phyloP scores from a whole-genome alignment of 2,113 vertebrate species.

The Acanthochromis polyacanthus region DNA sequence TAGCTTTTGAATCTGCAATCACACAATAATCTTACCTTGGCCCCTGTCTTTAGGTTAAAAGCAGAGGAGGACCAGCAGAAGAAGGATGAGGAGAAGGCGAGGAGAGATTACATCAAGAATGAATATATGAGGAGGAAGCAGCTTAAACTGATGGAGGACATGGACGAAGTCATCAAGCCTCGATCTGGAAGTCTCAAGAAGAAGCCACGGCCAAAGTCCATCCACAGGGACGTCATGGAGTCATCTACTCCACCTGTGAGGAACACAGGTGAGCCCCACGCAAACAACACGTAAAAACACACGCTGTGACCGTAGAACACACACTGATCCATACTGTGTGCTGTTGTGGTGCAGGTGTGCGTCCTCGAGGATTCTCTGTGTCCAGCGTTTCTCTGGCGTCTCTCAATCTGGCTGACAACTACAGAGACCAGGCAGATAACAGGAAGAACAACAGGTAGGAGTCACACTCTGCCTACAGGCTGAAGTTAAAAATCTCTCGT shows the following conservation, averaged over 20 bases:
- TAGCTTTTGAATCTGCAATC: neutral
- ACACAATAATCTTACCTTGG: neutral
- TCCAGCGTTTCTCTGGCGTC: slow-evolving; percentile 97
- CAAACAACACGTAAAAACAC: neutral
- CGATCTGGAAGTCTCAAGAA: slow-evolving; percentile 90
- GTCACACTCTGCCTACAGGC: neutral
- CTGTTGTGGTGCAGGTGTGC: slow-evolving; percentile 83
- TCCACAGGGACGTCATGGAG: slow-evolving; percentile 93
- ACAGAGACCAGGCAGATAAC: slow-evolving; percentile 91
- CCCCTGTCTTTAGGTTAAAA: slow-evolving; percentile 86
- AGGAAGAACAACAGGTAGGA: slow-evolving; percentile 93
- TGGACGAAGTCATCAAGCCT: slow-evolving; percentile 93
- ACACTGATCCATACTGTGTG: neutral
- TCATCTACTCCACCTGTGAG: slow-evolving; percentile 88
- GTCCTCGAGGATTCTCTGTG: slow-evolving; percentile 90
- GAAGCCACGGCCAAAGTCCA: slow-evolving; percentile 96
- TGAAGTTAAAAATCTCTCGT: neutral
- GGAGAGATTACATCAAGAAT: slow-evolving; percentile 93
- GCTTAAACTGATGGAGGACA: slow-evolving; percentile 95
- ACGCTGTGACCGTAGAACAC: accelerated
- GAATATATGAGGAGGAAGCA: slow-evolving; percentile 96
- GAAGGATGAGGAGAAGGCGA: slow-evolving; percentile 92
- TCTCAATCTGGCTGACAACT: slow-evolving; percentile 91
- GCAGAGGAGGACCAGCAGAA: slow-evolving; percentile 95
- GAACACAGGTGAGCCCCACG: slow-evolving; percentile 86